Evolutionary conservation across 2,888 invertebrate species (phyloP).

Genomic region (Belgica antarctica): DNA sequence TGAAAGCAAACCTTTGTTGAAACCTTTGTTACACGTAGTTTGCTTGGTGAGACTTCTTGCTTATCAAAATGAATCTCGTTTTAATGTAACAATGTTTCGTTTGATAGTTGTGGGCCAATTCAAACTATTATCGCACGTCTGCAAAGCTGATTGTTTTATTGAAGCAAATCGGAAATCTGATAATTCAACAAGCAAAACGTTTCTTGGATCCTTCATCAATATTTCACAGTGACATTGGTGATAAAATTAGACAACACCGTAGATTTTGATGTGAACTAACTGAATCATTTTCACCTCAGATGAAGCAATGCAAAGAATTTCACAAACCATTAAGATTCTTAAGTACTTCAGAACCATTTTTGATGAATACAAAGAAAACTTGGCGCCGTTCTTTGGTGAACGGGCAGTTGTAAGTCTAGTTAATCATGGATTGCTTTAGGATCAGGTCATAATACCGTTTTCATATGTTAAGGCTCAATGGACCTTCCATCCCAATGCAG

Average conservation of each 20-base stretch:
- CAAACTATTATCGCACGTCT: slow-evolving; percentile 85
- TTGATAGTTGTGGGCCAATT: slow-evolving; percentile 77
- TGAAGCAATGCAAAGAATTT: slow-evolving; percentile 82
- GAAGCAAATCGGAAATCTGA: slow-evolving; percentile 84
- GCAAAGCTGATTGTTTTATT: slow-evolving; percentile 84
- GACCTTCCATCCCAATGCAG: slow-evolving; percentile 80
- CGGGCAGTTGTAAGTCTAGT: slow-evolving; percentile 54
- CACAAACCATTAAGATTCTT: slow-evolving; percentile 63
- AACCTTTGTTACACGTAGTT: slow-evolving; percentile 76
- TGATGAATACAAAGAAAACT: slow-evolving; percentile 67
- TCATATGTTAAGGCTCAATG: slow-evolving; percentile 55
- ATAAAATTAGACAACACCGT: too few relatives aligned
- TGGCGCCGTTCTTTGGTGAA: slow-evolving; percentile 66
- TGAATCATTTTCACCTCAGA: too few relatives aligned
- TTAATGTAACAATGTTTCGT: background rate
- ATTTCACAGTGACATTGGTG: slow-evolving; percentile 92
- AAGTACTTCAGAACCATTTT: slow-evolving; percentile 66
- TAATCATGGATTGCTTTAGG: background rate
- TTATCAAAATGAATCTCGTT: background rate
- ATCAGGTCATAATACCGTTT: background rate
- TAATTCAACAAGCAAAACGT: slow-evolving; percentile 83
- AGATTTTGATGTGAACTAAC: too few relatives aligned
- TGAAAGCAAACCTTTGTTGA: slow-evolving; percentile 73
- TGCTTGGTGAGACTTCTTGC: slow-evolving; percentile 60
- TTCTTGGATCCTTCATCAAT: slow-evolving; percentile 88